Percentiles rank a stretch among this genome's conserved stretches.
phyloP scores from a whole-genome alignment of 2,797 vertebrate species.

The Sphenodon punctatus region DNA sequence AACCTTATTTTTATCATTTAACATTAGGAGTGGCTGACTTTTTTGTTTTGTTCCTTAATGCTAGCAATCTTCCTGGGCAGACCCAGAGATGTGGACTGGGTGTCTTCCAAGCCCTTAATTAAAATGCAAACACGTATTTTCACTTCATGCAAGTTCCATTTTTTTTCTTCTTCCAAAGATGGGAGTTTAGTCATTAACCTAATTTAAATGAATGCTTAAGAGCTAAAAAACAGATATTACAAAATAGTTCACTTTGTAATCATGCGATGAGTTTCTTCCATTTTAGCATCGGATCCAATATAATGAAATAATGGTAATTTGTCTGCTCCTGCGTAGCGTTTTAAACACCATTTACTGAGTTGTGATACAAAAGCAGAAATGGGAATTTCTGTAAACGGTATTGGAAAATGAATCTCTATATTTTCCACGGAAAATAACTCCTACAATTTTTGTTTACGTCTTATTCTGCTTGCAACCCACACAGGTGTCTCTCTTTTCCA shows the following conservation, averaged over 20 bases:
- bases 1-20: no score
- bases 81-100: no score
- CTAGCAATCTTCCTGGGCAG: no score
- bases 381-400: background rate
- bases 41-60: no score
- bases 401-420: background rate
- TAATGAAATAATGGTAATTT: background rate
- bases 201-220: accelerated
- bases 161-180: no score
- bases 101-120: no score
- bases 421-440: background rate
- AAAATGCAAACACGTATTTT: no score
- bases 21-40: no score
- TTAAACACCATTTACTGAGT: background rate
- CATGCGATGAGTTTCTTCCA: no score
- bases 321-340: background rate
- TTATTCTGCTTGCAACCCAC: background rate
- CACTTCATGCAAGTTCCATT: background rate
- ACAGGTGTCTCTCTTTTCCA: background rate
- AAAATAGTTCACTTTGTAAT: background rate
- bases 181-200: no score
- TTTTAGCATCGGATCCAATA: background rate
- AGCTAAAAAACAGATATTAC: background rate
- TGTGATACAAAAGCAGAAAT: background rate
- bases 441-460: background rate